Base-by-base conservation (phyloP, 2,113 vertebrate genomes). In the Ageneiosus marmoratus region DNA sequence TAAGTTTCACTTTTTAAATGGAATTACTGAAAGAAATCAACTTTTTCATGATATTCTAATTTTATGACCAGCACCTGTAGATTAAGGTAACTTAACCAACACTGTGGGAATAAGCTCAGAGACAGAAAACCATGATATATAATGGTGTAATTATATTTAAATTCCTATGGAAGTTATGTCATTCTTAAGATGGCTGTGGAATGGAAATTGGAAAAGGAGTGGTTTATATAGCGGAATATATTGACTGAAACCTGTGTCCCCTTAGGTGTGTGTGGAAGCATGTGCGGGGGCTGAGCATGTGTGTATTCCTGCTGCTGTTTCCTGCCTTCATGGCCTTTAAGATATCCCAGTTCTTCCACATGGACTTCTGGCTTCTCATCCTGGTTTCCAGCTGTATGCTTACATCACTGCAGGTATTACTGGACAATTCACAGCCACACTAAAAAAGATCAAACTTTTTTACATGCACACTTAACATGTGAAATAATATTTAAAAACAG, bases 361-460 rank as follows among this genome's bases (percentile, higher is more conserved):
- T 96, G 95, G 96, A 96, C 86, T 96, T 96, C 90, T 97, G 96
- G 96, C 94, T 97, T 51, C 93, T 96, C 0, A 96, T 97, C 85
- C 92, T 97, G 51, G 92, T 97, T n/a, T 96, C 96, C 51, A 96
- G 95, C 92, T 96, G 95, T 85, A 94, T 96, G 92, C 92, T 97
- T 24, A 96, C 96, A 2, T 96, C 96, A 0, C 93, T 97, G 78
- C 96, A 96, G 95, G 96, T 95, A 86, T n/a, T 74, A 58, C 67
- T 34, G 13, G 18, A 67, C 22, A 77, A 53, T 29, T 48, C n/a
- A 32, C 10, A 53, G 32, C n/a, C 60, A 75, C 20, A 67, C n/a
- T 5, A 2, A 4, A n/a, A 80, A 51, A 80, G 27, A 5, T 9
- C 9, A 53, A 51, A 10, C 9, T 56, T 55, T 46, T 53, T 67